Conservation (phyloP, 2,113 vertebrate genomes). For the Cacatua alba region DNA sequence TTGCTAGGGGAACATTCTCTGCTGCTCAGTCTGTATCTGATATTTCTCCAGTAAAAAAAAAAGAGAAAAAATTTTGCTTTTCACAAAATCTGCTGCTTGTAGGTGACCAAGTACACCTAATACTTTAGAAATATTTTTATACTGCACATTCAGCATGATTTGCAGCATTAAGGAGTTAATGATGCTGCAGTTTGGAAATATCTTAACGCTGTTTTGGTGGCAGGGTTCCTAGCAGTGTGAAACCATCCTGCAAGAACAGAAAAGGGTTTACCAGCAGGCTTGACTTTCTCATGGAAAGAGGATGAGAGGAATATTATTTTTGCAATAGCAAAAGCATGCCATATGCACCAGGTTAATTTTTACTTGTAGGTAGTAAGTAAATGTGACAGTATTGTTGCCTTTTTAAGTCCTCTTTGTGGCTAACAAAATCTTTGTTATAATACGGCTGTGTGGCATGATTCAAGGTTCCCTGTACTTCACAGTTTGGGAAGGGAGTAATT, state of each 20-base stretch:
- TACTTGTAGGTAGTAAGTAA: neutral
- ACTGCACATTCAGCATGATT: neutral
- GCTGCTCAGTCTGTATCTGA: neutral
- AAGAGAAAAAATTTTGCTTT: neutral
- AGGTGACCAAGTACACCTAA: neutral
- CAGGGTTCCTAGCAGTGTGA: neutral
- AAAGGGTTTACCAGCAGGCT: neutral
- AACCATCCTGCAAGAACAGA: neutral
- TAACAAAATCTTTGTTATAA: neutral
- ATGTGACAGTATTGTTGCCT: neutral
- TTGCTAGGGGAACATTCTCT: neutral
- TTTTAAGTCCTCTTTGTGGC: neutral
- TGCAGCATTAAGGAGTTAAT: neutral
- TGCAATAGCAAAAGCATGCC: neutral
- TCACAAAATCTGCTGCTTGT: neutral
- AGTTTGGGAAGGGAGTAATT: neutral
- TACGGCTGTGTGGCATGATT: neutral
- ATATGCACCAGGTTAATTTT: accelerated
- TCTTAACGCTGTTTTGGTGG: neutral
- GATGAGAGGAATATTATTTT: neutral
- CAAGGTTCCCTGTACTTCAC: neutral
- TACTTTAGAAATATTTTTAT: neutral
- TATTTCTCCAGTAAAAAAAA: neutral
- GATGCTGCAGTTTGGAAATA: neutral
- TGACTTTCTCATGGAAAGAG: neutral